Percentiles rank a stretch among this genome's conserved stretches.
Conservation (phyloP, 2,797 vertebrate species). For the Ciconia nigra region DNA sequence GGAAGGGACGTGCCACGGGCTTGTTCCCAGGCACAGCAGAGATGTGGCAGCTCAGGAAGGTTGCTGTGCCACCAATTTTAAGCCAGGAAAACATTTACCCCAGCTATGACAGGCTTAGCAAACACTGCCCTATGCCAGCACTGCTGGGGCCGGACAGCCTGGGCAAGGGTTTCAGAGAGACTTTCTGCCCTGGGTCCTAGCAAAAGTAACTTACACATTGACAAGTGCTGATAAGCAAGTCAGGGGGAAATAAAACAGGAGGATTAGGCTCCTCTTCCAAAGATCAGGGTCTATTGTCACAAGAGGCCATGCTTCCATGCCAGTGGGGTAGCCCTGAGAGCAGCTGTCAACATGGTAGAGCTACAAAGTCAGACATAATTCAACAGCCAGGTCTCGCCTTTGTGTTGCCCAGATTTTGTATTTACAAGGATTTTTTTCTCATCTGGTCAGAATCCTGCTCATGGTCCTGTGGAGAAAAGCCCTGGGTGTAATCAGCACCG, state of each 20-base stretch:
- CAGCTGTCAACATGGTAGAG: background rate
- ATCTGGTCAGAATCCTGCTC: background rate
- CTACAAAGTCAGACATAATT: background rate
- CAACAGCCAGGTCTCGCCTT: background rate
- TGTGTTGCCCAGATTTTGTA: background rate
- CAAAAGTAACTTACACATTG: background rate
- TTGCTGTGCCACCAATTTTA: background rate
- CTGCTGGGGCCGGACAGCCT: fast-evolving
- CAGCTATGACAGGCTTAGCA: background rate
- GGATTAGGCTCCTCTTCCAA: background rate
- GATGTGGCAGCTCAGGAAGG: background rate
- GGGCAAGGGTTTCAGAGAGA: background rate
- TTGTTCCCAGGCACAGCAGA: background rate
- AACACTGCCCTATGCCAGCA: background rate
- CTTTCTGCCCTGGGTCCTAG: background rate
- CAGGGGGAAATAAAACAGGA: background rate
- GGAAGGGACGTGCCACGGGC: background rate
- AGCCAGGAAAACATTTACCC: background rate
- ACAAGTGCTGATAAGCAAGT: background rate
- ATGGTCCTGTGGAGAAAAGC: background rate
- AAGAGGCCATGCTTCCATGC: background rate
- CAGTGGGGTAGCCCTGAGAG: background rate
- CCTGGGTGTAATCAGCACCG: background rate
- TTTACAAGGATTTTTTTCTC: background rate
- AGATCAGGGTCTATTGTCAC: background rate